Base-by-base conservation (phyloP, 2,797 vertebrate species). In the Bryconaethiops microstoma region DNA sequence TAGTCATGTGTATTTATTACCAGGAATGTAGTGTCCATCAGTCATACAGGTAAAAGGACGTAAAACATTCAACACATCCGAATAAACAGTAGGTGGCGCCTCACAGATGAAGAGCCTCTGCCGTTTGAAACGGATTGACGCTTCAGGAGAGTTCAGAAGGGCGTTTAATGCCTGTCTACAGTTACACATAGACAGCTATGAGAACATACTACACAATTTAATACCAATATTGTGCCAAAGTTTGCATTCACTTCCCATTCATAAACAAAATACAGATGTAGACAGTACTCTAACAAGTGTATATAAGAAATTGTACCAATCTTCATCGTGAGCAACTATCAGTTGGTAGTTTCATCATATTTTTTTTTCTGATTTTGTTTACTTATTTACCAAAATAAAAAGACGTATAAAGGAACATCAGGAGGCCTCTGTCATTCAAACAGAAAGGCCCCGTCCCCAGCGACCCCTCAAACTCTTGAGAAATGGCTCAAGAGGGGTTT, bases 1-100 rank as follows among this genome's bases (percentile, higher is more conserved):
- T 50, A 72, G 40, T 9, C 25, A 0, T 2, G 16, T 2, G 16
- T 16, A 23, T 2, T 62, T 0, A 68, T 39, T 35, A 35, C 35
- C 35, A 35, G 4, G 35, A 35, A 35, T 35, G 25, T 16, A 2
- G 19, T 29, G 7, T 1, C 42, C 25, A 16, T 8, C 25, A 70
- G 12, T n/a, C 57, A 42, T 42, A 16, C 54, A 14, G 6, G 17
- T 35, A 65, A 55, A 65, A 23, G 1, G 23, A 10, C 45, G 7
- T 25, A 48, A 17, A 74, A 52, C 48, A 21, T 8, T 39, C 5
- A 63, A 42, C 39, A 54, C 42, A 9, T 13, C 13, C 50, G n/a
- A 13, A 29, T 50, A 50, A 65, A 23, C 72, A 80, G 64, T 54
- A 76, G 73, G 64, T 62, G 65, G 79, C 79, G 79, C 73, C 25